These are phyloP conservation scores for Gallinago stenura DNA, from an alignment of 2,797 vertebrate genomes.

Conservation along the genomic window DNA sequence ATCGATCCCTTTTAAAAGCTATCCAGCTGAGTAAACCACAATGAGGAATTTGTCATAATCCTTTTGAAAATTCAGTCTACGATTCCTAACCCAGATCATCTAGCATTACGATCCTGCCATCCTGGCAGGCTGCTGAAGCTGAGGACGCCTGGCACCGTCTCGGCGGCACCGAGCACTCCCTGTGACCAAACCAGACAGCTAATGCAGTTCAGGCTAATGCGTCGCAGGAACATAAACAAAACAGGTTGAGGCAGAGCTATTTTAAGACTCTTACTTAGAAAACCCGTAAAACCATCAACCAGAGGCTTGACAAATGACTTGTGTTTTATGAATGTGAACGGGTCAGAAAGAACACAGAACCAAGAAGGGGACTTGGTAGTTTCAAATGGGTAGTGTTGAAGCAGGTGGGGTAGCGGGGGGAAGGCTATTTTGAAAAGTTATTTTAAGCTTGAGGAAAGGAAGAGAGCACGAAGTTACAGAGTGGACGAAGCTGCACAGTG, in stretches of 20 bases:
- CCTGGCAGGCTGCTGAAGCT: background rate
- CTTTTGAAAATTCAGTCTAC: background rate
- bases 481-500: background rate
- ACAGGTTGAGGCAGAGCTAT: conserved; percentile 20
- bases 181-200: conserved; percentile 14
- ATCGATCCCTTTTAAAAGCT: background rate
- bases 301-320: background rate
- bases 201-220: conserved; percentile 6
- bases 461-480: background rate
- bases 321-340: background rate
- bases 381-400: background rate
- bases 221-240: conserved; percentile 31
- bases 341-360: background rate
- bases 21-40: background rate
- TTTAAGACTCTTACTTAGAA: conserved; percentile 41
- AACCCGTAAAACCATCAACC: background rate
- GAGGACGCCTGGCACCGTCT: background rate
- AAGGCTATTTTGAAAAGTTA: background rate
- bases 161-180: background rate
- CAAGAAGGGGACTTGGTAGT: background rate
- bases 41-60: background rate
- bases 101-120: background rate
- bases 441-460: background rate
- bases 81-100: background rate
- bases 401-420: background rate